Evolutionary conservation across 2,113 vertebrate genomes (phyloP).

Genomic region (Hyaena hyaena): DNA sequence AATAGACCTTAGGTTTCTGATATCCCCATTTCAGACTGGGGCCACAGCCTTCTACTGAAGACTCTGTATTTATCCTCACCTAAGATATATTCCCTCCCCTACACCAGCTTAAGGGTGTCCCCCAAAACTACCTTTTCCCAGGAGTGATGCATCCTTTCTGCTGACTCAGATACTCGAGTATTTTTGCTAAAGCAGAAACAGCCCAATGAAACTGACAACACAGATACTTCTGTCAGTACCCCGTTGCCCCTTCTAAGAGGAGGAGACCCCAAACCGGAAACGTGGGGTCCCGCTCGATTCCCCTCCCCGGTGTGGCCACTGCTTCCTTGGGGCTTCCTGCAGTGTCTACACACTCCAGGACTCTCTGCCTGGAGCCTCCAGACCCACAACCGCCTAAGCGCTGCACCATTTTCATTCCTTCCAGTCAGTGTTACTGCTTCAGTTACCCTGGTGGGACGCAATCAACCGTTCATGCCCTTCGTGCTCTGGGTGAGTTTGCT

Average conservation of each 20-base stretch:
- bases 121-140: background rate
- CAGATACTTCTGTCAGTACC: background rate
- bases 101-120: background rate
- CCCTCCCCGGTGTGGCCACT: background rate
- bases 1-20: background rate
- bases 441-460: background rate
- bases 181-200: background rate
- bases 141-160: background rate
- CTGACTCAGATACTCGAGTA: background rate
- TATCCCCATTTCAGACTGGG: background rate
- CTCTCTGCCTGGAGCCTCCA: rapidly evolving
- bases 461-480: background rate
- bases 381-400: background rate
- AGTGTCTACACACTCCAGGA: background rate
- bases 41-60: background rate
- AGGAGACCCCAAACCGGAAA: background rate
- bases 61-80: background rate
- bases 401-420: background rate
- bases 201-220: background rate
- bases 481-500: background rate
- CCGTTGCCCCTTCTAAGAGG: background rate
- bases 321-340: too few species aligned
- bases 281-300: rapidly evolving
- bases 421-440: rapidly evolving
- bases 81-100: background rate